Conservation (phyloP, 2,888 invertebrate genomes). For the Leptarthrus brevirostris region DNA sequence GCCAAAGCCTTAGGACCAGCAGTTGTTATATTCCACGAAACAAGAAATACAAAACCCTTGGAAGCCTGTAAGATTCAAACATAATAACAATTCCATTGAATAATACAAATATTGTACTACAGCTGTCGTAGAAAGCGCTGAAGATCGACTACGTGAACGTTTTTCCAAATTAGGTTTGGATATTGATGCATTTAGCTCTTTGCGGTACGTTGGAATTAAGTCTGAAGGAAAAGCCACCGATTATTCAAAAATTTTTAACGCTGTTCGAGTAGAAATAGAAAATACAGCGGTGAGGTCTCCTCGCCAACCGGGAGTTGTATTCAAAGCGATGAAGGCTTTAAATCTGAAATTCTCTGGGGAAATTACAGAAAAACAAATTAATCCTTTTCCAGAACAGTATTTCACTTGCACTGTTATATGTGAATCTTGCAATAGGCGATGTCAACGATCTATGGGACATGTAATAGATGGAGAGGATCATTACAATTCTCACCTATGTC, state of each 20-base stretch:
- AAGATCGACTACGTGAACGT: conserved; percentile 72
- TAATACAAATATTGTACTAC: conserved; percentile 51
- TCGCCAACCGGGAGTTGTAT: conserved; percentile 75
- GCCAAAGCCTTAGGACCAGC: conserved; percentile 76
- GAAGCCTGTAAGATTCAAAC: conserved; percentile 67
- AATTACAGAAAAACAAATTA: conserved; percentile 72
- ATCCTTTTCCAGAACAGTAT: conserved; percentile 81
- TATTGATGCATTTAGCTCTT: conserved; percentile 78
- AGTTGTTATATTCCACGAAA: conserved; percentile 84
- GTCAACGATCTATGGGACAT: conserved; percentile 77
- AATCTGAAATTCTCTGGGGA: conserved; percentile 81
- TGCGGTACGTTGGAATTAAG: conserved; percentile 76
- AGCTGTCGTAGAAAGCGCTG: conserved; percentile 72
- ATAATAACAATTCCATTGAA: neutral
- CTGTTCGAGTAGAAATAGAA: conserved; percentile 73
- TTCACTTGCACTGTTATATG: conserved; percentile 81
- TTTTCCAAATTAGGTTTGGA: conserved; percentile 74
- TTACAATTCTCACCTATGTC: conserved; percentile 66
- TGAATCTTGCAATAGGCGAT: conserved; percentile 75
- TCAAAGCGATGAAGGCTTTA: conserved; percentile 76
- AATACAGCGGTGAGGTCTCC: conserved; percentile 79
- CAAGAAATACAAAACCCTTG: conserved; percentile 76
- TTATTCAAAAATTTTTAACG: conserved; percentile 71
- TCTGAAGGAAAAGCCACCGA: conserved; percentile 70
- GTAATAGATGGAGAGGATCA: conserved; percentile 73